Evolutionary conservation across 2,113 vertebrate genomes (phyloP), one percentile per base, ranked within the genome.

Genomic region (Tringa solitaria): DNA sequence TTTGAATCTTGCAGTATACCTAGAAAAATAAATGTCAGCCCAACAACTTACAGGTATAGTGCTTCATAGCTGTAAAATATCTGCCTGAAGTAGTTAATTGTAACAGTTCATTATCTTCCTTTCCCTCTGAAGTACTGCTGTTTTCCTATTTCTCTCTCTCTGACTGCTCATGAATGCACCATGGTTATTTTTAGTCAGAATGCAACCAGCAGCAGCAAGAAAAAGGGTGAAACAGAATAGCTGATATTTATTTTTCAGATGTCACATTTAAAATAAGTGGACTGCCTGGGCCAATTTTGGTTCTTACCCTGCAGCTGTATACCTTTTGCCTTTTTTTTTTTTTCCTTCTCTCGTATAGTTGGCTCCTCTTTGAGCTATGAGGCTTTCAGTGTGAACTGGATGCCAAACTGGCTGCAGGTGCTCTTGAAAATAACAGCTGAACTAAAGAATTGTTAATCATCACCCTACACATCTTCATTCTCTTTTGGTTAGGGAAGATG

Each of bases 1-100:
- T 99, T 99, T 98, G 99, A 99, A 93, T 99, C 99, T 32, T 98
- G 99, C 97, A 99, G 99, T 90, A 89, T 98, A 57, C 99, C 99
- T 8, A 97, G 99, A 84, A 99, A 98, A 97, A 99, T 99, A 98
- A 99, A 99, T 70, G 98, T 99, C 97, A 99, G 99, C 94, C 99
- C 99, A 12, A 99, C 99, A 33, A 99, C 99, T 27, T 98, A 99
- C 98, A 99, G 99, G 99, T 99, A 98, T 13, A 16, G 35, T 91
- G 67, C 46, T 68, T 75, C 45, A 48, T 64, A 51, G 41, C 24
- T 41, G 20, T 68, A 43, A 82, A 76, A 46, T 67, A 41, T 83
- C 11, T 18, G 33, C 35, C 13, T 86, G 37, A 54, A 45, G n/a
- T 41, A 67, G 18, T 64, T 73, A 45, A 45, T 19, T 48, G n/a